Base-by-base conservation (phyloP, 2,888 invertebrate species). In the Timema podura region DNA sequence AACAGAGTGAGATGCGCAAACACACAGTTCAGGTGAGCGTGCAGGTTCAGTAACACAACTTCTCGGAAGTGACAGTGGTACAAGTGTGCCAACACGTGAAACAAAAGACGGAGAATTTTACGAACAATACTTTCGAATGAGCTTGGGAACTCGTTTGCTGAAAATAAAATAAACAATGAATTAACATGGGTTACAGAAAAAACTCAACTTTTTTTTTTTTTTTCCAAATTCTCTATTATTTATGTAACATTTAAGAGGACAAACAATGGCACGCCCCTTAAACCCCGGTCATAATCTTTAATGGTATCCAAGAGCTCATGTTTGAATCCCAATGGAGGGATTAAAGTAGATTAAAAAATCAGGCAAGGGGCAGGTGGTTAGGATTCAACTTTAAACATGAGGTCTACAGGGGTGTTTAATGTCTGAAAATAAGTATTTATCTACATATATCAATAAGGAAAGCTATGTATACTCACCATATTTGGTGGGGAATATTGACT, bases 41-140 rank as follows among this genome's bases (percentile, higher is more conserved):
- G 96, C 82, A 98, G 88, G 78, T 93, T 92, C 83, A 98, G 88
- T 82, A 94, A 88, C 81, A 94, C 92, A 79, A 97, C 91, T 86
- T 96, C 95, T 84, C 93, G 90, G 87, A 96, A 97, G 89, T 98
- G 98, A 84, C 94, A 92, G 82, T 96, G 95, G 87, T 98, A 97
- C 83, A 98, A 88, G 87, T 98, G 98, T 83, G 96, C 96, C 87
- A 98, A 89, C 83, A 98, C 96, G 86, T 97, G 97, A 88, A 96
- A 96, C 86, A 96, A 89, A 85, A 96, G 89, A 82, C 96, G 92
- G 85, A 94, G 89, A 83, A 98, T 96, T 86, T 96, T 96, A 84
- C 96, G 92, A 81, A 96, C 95, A 84, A 95, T 93, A 80, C 91
- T 89, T 85, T 95, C 96, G 85, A 98, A 97, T 81, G 91, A 91